These are phyloP conservation scores for Hemibagrus wyckioides DNA, from an alignment of 2,113 vertebrate species.

Conservation along the genomic window DNA sequence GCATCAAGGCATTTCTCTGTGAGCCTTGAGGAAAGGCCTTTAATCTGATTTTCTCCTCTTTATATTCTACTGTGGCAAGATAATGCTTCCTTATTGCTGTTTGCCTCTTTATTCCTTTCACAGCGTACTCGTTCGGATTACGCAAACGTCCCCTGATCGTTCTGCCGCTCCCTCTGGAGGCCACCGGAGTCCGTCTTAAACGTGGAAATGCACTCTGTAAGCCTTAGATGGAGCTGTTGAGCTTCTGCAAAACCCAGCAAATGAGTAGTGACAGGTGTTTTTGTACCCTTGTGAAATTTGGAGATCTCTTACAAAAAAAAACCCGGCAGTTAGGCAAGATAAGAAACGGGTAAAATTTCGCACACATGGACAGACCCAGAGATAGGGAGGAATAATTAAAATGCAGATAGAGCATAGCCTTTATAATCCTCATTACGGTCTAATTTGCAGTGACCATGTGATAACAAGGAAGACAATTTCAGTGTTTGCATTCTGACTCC, in stretches of 20 bases:
- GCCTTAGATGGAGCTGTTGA: constrained; percentile 35
- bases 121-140: not conserved
- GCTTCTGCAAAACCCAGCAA: not conserved
- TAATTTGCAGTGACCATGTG: constrained; percentile 16
- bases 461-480: constrained; percentile 13
- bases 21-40: not conserved
- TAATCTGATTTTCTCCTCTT: constrained; percentile 2
- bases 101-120: constrained; percentile 8
- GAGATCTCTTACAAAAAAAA: not conserved
- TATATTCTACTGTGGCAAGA: not conserved
- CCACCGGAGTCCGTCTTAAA: not conserved
- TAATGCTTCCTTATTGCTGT: constrained; percentile 23
- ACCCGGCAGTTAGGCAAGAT: not conserved
- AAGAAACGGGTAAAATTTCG: constrained; percentile 12
- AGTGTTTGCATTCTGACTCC: constrained; percentile 2
- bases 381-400: constrained; percentile 4
- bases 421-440: constrained; percentile 14
- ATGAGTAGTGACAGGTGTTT: not conserved
- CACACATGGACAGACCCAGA: not conserved
- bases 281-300: constrained; percentile 17
- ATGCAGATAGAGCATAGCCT: constrained; percentile 4
- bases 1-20: not conserved
- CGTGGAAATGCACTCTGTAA: not conserved
- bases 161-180: no score
- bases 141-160: not conserved